Evolutionary conservation across 2,113 vertebrate species (phyloP).

Genomic region (Paralichthys olivaceus): DNA sequence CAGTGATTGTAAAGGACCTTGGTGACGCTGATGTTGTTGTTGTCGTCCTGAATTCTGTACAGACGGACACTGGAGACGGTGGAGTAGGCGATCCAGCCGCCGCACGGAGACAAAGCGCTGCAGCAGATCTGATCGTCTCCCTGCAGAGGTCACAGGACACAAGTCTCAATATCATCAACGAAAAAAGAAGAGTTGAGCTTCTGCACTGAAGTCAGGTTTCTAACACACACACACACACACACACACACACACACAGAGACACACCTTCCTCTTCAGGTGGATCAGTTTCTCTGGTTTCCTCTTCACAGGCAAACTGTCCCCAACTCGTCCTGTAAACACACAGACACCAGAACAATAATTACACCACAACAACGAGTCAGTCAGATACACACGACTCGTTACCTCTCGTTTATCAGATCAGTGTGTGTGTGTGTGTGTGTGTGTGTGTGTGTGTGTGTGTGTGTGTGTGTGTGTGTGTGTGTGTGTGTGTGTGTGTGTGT

Average conservation of each 20-base stretch:
- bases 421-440: background rate
- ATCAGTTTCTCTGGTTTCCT: constrained; percentile 90
- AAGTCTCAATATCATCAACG: too few relatives aligned
- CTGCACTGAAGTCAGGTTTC: too few relatives aligned
- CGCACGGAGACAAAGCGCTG: constrained; percentile 90
- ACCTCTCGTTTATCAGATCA: too few relatives aligned
- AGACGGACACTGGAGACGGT: constrained; percentile 86
- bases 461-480: background rate
- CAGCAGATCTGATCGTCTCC: constrained; percentile 91
- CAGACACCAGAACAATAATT: background rate
- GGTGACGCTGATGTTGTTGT: constrained; percentile 79
- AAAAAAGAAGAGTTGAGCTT: too few relatives aligned
- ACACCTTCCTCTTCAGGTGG: constrained; percentile 93
- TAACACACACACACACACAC: background rate
- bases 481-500: background rate
- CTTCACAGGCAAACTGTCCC: constrained; percentile 85
- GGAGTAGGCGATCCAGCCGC: constrained; percentile 90
- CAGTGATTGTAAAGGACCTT: constrained; percentile 77
- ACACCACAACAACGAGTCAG: background rate
- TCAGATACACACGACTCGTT: too few relatives aligned
- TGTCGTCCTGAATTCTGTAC: constrained; percentile 80
- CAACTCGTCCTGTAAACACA: constrained; percentile 83
- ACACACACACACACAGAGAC: background rate
- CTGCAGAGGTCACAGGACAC: constrained; percentile 70
- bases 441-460: background rate